A percentile compares a stretch with the other conserved stretches of the same genome.
Conservation (phyloP, 2,797 vertebrate genomes). For the Coilia nasus region DNA sequence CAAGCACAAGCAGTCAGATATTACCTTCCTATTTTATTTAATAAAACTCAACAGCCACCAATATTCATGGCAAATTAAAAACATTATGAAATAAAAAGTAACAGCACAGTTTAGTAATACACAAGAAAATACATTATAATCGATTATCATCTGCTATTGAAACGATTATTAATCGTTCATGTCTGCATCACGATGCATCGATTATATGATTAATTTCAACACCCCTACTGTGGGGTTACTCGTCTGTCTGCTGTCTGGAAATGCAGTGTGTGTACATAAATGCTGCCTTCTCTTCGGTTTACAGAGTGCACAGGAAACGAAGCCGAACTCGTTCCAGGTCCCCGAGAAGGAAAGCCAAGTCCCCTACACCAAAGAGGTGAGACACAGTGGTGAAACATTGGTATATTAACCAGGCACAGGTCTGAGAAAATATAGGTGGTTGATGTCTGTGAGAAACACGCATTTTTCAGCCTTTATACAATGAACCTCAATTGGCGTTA, state of each 20-base stretch:
- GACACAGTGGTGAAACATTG: not conserved
- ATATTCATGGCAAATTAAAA: too few species aligned
- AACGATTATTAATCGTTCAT: too few species aligned
- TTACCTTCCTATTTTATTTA: too few species aligned
- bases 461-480: not conserved
- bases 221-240: too few species aligned
- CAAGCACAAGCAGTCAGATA: too few species aligned
- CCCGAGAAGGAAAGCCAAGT: conserved; percentile 80
- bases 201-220: too few species aligned
- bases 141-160: too few species aligned
- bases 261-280: not conserved
- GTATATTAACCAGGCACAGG: not conserved
- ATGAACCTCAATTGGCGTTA: not conserved
- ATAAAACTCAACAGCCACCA: too few species aligned
- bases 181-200: too few species aligned
- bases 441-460: not conserved
- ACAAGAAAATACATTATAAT: too few species aligned
- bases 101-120: too few species aligned
- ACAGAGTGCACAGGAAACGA: conserved; percentile 83
- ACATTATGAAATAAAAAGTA: too few species aligned
- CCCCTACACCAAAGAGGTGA: conserved; percentile 86
- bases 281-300: not conserved
- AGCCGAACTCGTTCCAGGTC: conserved; percentile 86
- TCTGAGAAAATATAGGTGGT: not conserved
- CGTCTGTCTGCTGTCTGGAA: not conserved